Base-by-base conservation (phyloP, 2,113 vertebrate genomes). In the Lepus americanus region DNA sequence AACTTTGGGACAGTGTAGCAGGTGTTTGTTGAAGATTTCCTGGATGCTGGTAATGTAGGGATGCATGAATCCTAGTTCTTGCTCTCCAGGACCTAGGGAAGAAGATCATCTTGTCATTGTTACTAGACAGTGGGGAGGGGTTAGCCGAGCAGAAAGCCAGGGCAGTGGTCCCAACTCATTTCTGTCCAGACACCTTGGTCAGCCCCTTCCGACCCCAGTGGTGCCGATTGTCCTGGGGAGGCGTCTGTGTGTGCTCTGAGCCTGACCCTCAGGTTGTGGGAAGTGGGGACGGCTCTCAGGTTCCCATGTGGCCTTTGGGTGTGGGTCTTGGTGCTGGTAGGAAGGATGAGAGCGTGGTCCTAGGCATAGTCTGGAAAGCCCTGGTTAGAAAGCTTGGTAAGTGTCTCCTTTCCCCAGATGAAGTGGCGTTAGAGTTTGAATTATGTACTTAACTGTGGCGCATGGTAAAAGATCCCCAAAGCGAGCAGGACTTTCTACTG, bases 241-340 rank as follows among this genome's bases (percentile, higher is more conserved):
- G n/a, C 39, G 29, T 53, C 16, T 27, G 11, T 14, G 39, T 39
- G 14, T 80, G 49, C 33, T 13, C 53, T 73, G 31, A n/a, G 22
- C 9, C 87, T 66, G 61, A 4, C 25, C 22, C 89, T 79, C 29
- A 19, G 70, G 33, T 22, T 31, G 19, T 36, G n/a, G 20, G 2
- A 10, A 51, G 20, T n/a, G 80, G 27, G 12, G 25, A n/a, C 22
- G 33, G 72, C 19, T 66, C 73, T 94, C 64, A 33, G 5, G 31
- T 73, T 74, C 39, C 86, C 27, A 59, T 29, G 51, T 22, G 44
- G 63, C 59, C 64, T 6, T 39, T n/a, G 2, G 3, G 22, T 69
- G 74, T 49, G 23, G 6, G 64, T n/a, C 44, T 49, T 10, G 66
- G 1, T 0, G 0, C 53, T 67, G n/a, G 13, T 6, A 14, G 63